Evolutionary conservation across 30 jellyfish, hydroid and myxozoan species (phyloP), one percentile per base, ranked within the genome.

Genomic region (Sanderia malayensis): DNA sequence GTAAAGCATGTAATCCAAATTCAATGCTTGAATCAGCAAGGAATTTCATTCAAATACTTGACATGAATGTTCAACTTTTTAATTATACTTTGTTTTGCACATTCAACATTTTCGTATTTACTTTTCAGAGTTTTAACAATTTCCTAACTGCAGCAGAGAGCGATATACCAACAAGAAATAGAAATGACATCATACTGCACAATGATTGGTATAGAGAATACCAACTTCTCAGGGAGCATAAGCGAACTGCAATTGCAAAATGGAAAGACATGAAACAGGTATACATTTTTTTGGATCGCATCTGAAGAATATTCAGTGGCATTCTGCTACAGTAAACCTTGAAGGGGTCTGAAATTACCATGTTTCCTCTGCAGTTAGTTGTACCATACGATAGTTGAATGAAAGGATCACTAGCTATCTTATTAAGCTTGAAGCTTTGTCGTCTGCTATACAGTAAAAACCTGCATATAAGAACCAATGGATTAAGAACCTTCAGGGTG

Each of bases 251-350:
- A 17, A 89, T 89, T 47, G 75, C 70, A 2, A 65, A 49, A 53
- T 89, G 97, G 97, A 89, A 89, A 53, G 72, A 76, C 31, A 68
- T 81, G 95, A 89, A 89, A 41, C 83, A 82, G 94, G 96, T 80
- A 74, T 13, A 23, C 28, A 27, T 15, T 7, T 55, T 29, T n/a
- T 21, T 69, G 20, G 18, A 25, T 32, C 31, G 20, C 17, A 17
- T n/a, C 2, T 19, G 19, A 19, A 10, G 17, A 0, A 19, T 13
- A 6, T 30, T 13, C 30, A 13, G 7, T 4, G 7, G 58, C 7
- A 6, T 26, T 62, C 7, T 6, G 8, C 24, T 62, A 11, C 7
- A 8, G 24, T 13, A 21, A 21, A 21, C 8, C 24, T 62, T 62
- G 64, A 4, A 4, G 9, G 74, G 7, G 8, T 62, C 4, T 62